Conservation (phyloP, 2,888 invertebrate species). For the Thumatha senex region DNA sequence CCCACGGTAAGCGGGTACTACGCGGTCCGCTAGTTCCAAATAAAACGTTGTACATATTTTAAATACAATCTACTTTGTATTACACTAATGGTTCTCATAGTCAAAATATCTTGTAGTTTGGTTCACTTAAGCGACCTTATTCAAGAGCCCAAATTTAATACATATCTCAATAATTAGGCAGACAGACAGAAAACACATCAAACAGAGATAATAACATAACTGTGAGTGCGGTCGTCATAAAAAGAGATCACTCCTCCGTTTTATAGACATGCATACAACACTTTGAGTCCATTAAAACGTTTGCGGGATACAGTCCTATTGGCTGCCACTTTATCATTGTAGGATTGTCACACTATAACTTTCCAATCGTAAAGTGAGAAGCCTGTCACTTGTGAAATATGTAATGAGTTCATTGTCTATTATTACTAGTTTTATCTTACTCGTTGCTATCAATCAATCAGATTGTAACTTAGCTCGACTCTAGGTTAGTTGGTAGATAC, state of each 20-base stretch:
- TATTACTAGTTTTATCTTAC: slow-evolving; percentile 44
- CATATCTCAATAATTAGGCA: slow-evolving; percentile 2
- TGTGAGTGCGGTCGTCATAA: slow-evolving; percentile 35
- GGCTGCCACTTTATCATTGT: slow-evolving; percentile 55
- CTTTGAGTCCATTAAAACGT: slow-evolving; percentile 75
- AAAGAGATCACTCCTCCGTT: slow-evolving; percentile 41
- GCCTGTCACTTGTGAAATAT: slow-evolving; percentile 49
- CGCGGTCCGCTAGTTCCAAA: too few relatives aligned
- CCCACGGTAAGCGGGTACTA: too few relatives aligned
- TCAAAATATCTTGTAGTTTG: neutral
- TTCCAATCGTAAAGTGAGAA: slow-evolving; percentile 47
- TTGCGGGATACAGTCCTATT: slow-evolving; percentile 56
- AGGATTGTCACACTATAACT: slow-evolving; percentile 57
- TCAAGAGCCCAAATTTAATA: neutral
- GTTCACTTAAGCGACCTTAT: neutral
- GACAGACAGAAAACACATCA: slow-evolving; percentile 15
- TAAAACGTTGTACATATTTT: too few relatives aligned
- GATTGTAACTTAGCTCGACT: neutral
- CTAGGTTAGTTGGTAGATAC: neutral
- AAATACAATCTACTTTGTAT: neutral
- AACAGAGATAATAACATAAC: slow-evolving; percentile 22
- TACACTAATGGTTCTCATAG: neutral
- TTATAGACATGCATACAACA: slow-evolving; percentile 62
- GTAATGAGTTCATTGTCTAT: slow-evolving; percentile 55
- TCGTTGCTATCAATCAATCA: neutral